These are phyloP conservation scores for Epirrhoe tristata DNA, from an alignment of 2,888 invertebrate genomes.

Conservation along the genomic window DNA sequence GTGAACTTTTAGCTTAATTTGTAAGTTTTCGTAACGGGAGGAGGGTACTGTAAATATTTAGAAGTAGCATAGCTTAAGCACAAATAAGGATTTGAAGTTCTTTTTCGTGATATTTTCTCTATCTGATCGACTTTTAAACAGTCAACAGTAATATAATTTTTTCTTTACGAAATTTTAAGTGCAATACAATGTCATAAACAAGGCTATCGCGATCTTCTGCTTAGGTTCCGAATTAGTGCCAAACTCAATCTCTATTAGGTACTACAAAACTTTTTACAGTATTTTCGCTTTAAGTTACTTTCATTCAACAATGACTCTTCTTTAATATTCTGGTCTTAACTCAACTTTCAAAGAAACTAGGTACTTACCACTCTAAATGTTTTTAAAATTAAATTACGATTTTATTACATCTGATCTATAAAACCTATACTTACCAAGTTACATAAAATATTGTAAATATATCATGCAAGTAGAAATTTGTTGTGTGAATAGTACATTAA, in stretches of 20 bases:
- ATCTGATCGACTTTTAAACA: slow-evolving; percentile 10
- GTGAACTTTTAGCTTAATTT: slow-evolving; percentile 53
- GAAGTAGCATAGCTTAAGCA: slow-evolving; percentile 62
- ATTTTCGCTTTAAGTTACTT: background rate
- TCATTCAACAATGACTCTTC: background rate
- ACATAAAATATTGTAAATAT: slow-evolving; percentile 61
- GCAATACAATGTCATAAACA: slow-evolving; percentile 15
- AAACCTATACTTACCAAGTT: too few species aligned
- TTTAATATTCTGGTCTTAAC: background rate
- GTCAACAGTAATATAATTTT: too few species aligned
- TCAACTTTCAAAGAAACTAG: background rate
- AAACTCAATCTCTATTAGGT: slow-evolving; percentile 17
- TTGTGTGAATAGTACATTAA: slow-evolving; percentile 81
- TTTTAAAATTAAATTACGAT: background rate
- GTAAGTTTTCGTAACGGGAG: slow-evolving; percentile 55
- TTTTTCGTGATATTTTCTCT: slow-evolving; percentile 61
- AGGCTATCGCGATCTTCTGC: slow-evolving; percentile 18
- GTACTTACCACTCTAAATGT: background rate
- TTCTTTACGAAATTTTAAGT: background rate
- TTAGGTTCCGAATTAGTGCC: slow-evolving; percentile 20
- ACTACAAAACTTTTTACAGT: too few species aligned
- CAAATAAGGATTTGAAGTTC: slow-evolving; percentile 79
- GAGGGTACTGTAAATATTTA: slow-evolving; percentile 75
- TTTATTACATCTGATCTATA: background rate
- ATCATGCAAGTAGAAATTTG: slow-evolving; percentile 74